Evolutionary conservation across 2,797 vertebrate genomes (phyloP).

Genomic region (Moxostoma hubbsi): DNA sequence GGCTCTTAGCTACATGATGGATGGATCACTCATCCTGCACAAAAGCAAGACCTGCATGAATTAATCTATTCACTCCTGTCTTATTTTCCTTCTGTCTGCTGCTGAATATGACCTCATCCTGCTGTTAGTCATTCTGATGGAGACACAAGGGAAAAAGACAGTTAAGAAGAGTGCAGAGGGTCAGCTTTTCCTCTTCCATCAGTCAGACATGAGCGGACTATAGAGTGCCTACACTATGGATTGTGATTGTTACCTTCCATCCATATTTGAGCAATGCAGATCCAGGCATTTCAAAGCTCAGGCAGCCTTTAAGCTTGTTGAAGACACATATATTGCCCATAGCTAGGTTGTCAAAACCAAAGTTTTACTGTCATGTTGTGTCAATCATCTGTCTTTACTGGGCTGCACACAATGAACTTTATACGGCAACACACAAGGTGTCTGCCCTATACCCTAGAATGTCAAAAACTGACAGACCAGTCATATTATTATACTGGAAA

Average conservation of each 20-base stretch:
- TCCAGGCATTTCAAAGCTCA: conserved; percentile 7
- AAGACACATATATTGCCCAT: conserved; percentile 1
- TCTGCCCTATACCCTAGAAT: not conserved
- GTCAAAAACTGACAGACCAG: conserved; percentile 6
- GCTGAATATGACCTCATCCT: conserved; percentile 45
- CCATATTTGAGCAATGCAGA: conserved; percentile 31
- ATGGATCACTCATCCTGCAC: conserved; percentile 45
- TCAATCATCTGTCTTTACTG: conserved; percentile 8
- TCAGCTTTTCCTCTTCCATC: conserved; percentile 16
- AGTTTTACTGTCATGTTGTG: conserved; percentile 28
- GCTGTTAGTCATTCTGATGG: conserved; percentile 21
- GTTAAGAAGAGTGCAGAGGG: conserved; percentile 29
- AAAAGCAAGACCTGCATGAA: conserved; percentile 35
- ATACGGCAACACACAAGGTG: not conserved
- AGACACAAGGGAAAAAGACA: conserved; percentile 21
- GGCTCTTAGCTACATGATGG: conserved; percentile 30
- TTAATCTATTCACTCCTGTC: conserved; percentile 43
- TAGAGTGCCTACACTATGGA: not conserved
- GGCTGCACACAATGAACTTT: conserved; percentile 5
- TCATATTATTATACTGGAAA: not conserved
- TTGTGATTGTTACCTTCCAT: conserved; percentile 22
- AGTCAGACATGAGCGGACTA: conserved; percentile 21
- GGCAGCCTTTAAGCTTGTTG: conserved; percentile 13
- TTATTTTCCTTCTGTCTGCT: conserved; percentile 31
- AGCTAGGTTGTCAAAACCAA: conserved; percentile 27